phyloP scores from a whole-genome alignment of 2,888 invertebrate genomes.

The Trissonchulus latispiculum region DNA sequence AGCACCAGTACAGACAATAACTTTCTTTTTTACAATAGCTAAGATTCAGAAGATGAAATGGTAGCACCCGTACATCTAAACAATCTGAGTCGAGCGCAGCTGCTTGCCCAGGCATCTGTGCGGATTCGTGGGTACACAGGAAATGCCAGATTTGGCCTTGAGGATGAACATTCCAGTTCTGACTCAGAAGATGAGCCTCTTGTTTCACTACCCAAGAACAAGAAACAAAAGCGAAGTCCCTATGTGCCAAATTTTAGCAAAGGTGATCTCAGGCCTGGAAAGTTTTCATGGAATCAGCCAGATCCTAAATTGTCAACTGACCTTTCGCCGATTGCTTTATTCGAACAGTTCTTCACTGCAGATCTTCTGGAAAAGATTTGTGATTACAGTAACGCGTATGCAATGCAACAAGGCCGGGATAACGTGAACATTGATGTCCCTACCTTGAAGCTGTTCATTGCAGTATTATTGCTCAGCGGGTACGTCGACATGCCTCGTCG shows the following conservation, averaged over 20 bases:
- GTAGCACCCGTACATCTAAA: neutral
- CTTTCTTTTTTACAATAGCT: too few species aligned
- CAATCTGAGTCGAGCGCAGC: neutral
- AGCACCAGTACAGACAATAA: too few species aligned
- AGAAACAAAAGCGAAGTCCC: too few species aligned
- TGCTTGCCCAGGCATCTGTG: neutral
- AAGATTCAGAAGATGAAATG: neutral
- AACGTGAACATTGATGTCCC: neutral
- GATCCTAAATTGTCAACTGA: too few species aligned
- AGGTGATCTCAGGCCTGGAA: too few species aligned
- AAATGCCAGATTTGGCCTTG: too few species aligned
- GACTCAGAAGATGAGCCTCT: too few species aligned
- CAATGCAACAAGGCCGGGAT: neutral
- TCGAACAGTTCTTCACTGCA: neutral
- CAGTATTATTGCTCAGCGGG: neutral
- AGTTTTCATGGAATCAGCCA: too few species aligned
- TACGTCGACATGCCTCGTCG: conserved; percentile 2
- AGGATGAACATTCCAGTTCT: too few species aligned
- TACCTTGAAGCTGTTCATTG: neutral
- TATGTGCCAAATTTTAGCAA: too few species aligned
- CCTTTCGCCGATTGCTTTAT: neutral
- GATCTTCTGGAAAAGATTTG: neutral
- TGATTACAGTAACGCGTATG: neutral
- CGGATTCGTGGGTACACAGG: too few species aligned
- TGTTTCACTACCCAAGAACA: too few species aligned